Evolutionary conservation across 2,797 vertebrate genomes (phyloP), one percentile per base, ranked within the genome.

Genomic region (Mus spretus): DNA sequence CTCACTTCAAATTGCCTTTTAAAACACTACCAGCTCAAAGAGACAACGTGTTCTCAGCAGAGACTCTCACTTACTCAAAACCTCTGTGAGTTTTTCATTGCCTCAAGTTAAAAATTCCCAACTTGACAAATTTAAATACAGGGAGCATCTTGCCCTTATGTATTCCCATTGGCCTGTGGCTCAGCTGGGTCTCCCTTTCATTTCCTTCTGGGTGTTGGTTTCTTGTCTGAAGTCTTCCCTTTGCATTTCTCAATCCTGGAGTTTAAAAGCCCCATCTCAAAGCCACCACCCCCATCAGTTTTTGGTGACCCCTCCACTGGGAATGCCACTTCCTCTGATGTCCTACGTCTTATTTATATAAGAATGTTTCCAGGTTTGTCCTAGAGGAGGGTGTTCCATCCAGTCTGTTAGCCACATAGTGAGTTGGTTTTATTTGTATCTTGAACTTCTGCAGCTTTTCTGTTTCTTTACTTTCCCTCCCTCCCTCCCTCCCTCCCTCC

Each of bases 271-370:
- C 26, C 70, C 70, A 17, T 34, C 17, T 63, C 88, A n/a, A 81
- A 61, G 70, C 37, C 50, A 40, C 72, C 24, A 55, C 37, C 50
- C 37, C 44, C 14, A 19, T 9, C 24, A 37, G 14, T 40, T 85
- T 78, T 67, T 3, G 1, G 61, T 37, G 72, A 19, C 19, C 24
- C 50, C 50, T 19, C 67, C 80, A 57, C 34, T 12, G 20, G 50
- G 65, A 53, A 55, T 28, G 84, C 44, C 4, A 31, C n/a, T 59
- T 87, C 47, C 47, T 91, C 95, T 80, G 63, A 57, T 15, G 14
- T 89, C 80, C 81, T n/a, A 40, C 61, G 20, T 91, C 84, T 85
- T 83, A 86, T 82, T 85, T 83, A 86, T 82, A 83, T 53, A 75
- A 65, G 65, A 90, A 24, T 31, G 34, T 81, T 88, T 87, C 53